Evolutionary conservation across 2,888 invertebrate genomes (phyloP).

Genomic region (Lochmaea crataegi): DNA sequence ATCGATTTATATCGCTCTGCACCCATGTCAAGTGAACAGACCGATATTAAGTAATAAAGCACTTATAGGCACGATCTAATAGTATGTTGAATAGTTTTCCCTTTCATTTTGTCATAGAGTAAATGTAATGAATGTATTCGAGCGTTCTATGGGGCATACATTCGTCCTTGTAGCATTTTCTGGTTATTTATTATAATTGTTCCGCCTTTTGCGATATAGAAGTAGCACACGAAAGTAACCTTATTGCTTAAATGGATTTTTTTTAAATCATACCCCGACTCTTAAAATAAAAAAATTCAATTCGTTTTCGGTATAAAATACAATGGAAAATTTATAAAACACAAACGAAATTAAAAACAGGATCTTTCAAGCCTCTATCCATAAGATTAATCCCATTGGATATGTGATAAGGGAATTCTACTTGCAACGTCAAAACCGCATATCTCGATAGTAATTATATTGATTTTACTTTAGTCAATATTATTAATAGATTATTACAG

Average conservation of each 20-base stretch:
- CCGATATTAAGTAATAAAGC: constrained; percentile 12
- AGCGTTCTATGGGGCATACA: constrained; percentile 3
- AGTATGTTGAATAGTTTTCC: constrained; percentile 17
- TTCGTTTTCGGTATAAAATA: no score
- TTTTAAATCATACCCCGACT: no score
- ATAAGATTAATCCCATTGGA: no score
- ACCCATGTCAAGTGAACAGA: background rate
- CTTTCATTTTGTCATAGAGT: constrained; percentile 14
- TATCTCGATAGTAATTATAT: no score
- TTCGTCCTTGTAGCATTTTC: constrained; percentile 16
- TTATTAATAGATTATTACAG: no score
- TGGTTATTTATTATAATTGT: constrained; percentile 6
- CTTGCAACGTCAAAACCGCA: no score
- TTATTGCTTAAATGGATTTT: background rate
- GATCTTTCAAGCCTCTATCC: no score
- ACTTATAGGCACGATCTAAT: constrained; percentile 13
- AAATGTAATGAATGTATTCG: constrained; percentile 12
- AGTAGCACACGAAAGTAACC: constrained; percentile 2
- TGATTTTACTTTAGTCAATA: no score
- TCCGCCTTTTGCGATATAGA: constrained; percentile 10
- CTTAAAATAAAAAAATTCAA: no score
- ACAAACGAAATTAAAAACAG: no score
- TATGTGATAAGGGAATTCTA: no score
- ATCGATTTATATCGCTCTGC: background rate
- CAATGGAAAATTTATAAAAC: no score